Base-by-base conservation (phyloP, 2,888 invertebrate genomes). In the Axea sp. region DNA sequence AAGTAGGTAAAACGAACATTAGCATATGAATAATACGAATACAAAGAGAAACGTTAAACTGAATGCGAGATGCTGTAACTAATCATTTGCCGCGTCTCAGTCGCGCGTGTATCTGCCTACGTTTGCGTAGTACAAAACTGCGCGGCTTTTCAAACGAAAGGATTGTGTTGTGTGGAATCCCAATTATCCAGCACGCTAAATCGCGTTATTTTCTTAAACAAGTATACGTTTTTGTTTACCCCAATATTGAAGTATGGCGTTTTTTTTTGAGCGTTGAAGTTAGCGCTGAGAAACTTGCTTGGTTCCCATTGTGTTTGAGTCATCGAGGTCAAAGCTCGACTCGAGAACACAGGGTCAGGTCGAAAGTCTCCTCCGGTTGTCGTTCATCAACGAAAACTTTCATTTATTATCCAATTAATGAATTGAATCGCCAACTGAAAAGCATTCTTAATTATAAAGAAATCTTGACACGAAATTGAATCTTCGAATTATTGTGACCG, bases 21-120 rank as follows among this genome's bases (percentile, higher is more conserved):
- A 80, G 77, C 85, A 85, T 85, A 85, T 83, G 83, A 85, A 85
- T 85, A 81, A 74, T 28, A 26, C 53, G 39, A 53, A 76, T 69
- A 81, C 78, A 82, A 82, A 82, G 81, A 79, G 79, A 79, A 80
- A 78, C 53, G 64, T 28, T 62, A 47, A 37, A 57, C 51, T 51
- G 59, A 60, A 68, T 59, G 59, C 75, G 65, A 80, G 76, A 80
- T 80, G 77, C 77, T 78, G 83, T 83, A 81, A 84, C 83, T 83
- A 85, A 83, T 84, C 82, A 81, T 79, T 79, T 15, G 64, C 22
- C 47, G 35, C 26, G 15, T 65, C 64, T 47, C 31, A 17, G 57
- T 14, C 43, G 15, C 14, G 22, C 15, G 17, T 39, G 39, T 55
- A 65, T 30, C 51, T 62, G 59, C 59, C 57, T 43, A 51, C 49